Evolutionary conservation across 2,888 invertebrate genomes (phyloP), one percentile per base, ranked within the genome.

Genomic region (Sphaeridia pumilis): DNA sequence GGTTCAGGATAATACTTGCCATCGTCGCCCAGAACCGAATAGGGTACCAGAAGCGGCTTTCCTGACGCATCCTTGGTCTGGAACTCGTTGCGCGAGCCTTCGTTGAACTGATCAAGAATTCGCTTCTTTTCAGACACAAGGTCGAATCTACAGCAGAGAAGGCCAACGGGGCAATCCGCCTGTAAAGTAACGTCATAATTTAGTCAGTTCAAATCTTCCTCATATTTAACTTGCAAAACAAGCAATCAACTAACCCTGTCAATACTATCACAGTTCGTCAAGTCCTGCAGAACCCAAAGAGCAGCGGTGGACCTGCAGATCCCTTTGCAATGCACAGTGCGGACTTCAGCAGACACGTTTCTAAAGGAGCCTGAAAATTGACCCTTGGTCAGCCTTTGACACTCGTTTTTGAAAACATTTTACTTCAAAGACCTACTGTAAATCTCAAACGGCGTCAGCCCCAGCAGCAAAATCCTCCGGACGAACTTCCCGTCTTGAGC

Each of bases 141-240:
- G n/a, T n/a, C n/a, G n/a, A n/a, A n/a, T 48, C 17, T 46, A 34
- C 58, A 60, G 28, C 59, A 59, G 4, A 59, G 46, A 2, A 58
- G 45, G 10, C 60, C 60, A 38, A 38, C 52, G 10, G 60, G 60
- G 49, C 60, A 60, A 46, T 60, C 60, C 4, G 49, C 46, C 60
- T 59, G n/a, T n/a, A n/a, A n/a, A n/a, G n/a, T n/a, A n/a, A n/a
- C n/a, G n/a, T n/a, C n/a, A n/a, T n/a, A n/a, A n/a, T n/a, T n/a
- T n/a, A n/a, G n/a, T n/a, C n/a, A n/a, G n/a, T n/a, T n/a, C n/a
- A n/a, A n/a, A n/a, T n/a, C n/a, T n/a, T n/a, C n/a, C n/a, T n/a
- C n/a, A n/a, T n/a, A n/a, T n/a, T n/a, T n/a, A n/a, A n/a, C n/a
- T n/a, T n/a, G n/a, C n/a, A n/a, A n/a, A n/a, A n/a, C n/a, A n/a